A percentile compares a stretch with the other conserved stretches of the same genome.
These are phyloP conservation scores for Bhutanitis thaidina DNA, from an alignment of 2,888 invertebrate species.

Conservation along the genomic window DNA sequence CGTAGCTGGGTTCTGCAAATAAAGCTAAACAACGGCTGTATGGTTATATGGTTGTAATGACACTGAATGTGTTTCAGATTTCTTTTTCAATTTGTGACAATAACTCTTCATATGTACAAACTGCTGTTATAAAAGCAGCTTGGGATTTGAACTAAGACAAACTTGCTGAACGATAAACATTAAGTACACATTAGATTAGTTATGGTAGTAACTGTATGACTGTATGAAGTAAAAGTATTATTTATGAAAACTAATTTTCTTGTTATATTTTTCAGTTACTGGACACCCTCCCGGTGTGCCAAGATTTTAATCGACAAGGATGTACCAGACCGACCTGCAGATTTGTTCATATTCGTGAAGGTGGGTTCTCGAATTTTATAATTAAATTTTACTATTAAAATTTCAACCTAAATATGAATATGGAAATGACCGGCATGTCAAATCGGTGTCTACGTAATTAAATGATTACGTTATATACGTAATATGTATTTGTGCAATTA, in stretches of 20 bases:
- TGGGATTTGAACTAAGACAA: not conserved
- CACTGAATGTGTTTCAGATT: not conserved
- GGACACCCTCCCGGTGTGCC: constrained; percentile 99
- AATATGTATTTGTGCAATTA: not conserved
- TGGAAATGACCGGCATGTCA: not conserved
- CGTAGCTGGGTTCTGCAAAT: not conserved
- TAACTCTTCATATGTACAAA: not conserved
- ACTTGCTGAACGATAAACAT: not conserved
- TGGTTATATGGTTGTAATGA: not conserved
- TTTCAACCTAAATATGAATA: not conserved
- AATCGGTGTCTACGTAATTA: not conserved
- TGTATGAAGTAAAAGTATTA: constrained; percentile 30
- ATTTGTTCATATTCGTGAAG: constrained; percentile 98
- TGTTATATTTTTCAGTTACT: constrained; percentile 92
- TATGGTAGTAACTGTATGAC: constrained; percentile 47
- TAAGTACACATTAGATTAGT: constrained; percentile 26
- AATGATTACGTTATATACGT: no score
- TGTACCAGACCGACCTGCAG: constrained; percentile 98
- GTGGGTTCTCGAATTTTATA: constrained; percentile 73
- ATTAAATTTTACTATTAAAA: not conserved
- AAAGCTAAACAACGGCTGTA: not conserved
- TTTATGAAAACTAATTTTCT: constrained; percentile 48
- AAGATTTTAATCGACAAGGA: constrained; percentile 99
- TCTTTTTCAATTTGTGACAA: no score
- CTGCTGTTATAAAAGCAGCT: not conserved